Conservation (phyloP, 2,113 vertebrate species). For the Brienomyrus brachyistius region DNA sequence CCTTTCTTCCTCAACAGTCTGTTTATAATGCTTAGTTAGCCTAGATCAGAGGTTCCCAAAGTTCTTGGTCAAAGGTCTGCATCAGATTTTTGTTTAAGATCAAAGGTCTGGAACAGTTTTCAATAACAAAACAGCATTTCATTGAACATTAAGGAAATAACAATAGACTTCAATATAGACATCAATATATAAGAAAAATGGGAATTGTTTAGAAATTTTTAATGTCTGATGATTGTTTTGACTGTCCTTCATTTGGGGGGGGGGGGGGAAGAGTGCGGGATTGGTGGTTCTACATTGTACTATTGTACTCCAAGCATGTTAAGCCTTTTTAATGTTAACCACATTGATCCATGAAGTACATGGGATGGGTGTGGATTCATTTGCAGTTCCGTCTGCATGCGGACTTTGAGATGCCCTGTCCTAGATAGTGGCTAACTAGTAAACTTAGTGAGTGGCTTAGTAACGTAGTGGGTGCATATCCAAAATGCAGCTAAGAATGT, state of each 20-base stretch:
- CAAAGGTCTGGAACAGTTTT: not conserved
- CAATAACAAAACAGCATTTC: not conserved
- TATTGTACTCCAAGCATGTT: not conserved
- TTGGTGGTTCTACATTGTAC: not conserved
- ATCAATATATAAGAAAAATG: not conserved
- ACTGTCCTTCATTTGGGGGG: not conserved
- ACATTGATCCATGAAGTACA: not conserved
- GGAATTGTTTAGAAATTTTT: not conserved
- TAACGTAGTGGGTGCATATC: not conserved
- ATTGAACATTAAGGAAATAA: not conserved
- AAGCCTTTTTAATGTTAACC: not conserved
- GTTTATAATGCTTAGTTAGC: not conserved
- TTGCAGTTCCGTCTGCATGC: not conserved
- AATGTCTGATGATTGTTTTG: not conserved
- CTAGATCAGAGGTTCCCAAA: not conserved
- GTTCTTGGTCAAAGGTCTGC: not conserved
- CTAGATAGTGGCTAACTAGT: not conserved
- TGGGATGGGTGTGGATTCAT: not conserved
- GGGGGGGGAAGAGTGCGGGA: too few relatives aligned
- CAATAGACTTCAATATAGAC: not conserved
- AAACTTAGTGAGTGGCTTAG: not conserved
- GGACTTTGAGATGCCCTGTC: not conserved
- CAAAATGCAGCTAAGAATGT: not conserved
- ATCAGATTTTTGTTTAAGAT: not conserved
- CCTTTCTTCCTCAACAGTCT: not conserved